A percentile compares a stretch with the other conserved stretches of the same genome.
phyloP scores from a whole-genome alignment of 2,797 vertebrate genomes.

The Meriones psammophilus region DNA sequence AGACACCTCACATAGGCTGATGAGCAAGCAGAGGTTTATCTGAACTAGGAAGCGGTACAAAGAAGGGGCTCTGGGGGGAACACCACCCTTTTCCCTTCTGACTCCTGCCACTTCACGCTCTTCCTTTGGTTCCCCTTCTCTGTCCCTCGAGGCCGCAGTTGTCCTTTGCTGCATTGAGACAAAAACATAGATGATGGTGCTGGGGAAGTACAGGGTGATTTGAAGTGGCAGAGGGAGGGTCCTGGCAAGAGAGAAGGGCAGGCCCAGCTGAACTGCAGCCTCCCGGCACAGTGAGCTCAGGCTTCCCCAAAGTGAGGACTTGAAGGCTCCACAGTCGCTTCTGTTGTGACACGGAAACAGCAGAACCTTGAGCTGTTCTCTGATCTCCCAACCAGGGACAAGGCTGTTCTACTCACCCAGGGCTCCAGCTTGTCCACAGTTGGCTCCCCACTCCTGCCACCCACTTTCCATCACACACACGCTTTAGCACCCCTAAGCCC shows the following conservation, averaged over 20 bases:
- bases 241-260: conserved; percentile 30
- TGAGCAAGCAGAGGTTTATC: neutral
- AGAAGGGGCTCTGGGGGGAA: fast-evolving
- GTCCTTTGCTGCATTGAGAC: neutral
- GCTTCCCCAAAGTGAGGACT: fast-evolving
- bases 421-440: neutral
- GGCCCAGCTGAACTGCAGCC: too few species aligned
- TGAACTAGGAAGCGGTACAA: neutral
- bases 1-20: neutral
- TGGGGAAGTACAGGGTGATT: neutral
- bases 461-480: neutral
- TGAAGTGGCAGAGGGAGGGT: fast-evolving
- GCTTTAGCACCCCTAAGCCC: neutral
- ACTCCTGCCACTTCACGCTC: fast-evolving
- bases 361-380: neutral
- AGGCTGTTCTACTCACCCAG: neutral
- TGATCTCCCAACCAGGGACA: neutral
- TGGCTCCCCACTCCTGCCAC: too few species aligned
- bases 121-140: too few species aligned
- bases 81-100: fast-evolving
- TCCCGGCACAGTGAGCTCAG: fast-evolving
- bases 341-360: too few species aligned
- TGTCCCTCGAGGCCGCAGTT: neutral
- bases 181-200: neutral
- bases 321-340: neutral